Base-by-base conservation (phyloP, 2,888 invertebrate species). In the Netelia virgata region DNA sequence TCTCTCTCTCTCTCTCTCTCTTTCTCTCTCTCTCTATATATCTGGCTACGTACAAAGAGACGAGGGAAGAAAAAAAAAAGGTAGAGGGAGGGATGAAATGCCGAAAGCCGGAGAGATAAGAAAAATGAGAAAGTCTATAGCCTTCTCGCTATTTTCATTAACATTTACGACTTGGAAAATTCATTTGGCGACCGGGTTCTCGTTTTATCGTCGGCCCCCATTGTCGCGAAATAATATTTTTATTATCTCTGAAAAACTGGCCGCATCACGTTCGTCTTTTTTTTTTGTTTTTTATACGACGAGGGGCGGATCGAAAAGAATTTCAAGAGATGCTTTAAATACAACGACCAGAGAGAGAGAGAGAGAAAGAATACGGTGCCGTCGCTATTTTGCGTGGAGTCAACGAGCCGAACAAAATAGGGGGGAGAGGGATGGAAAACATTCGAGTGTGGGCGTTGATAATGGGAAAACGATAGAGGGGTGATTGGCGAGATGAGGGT, bases 381-480 rank as follows among this genome's bases (percentile, higher is more conserved):
- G 18, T 20, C 47, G 57, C 57, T 50, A 57, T 64, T 20, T 64
- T n/a, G 28, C 18, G n/a, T 36, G n/a, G 76, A 81, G 57, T 63
- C 55, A 59, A 77, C 55, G 76, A 57, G 57, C n/a, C 41, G 36
- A 36, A 57, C 0, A 36, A 36, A 36, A 1, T 0, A 6, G 36
- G 6, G 5, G 36, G 36, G 36, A 6, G 36, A 6, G 16, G 18
- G 61, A 6, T 36, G 50, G 47, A 73, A 68, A 66, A 83, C 66
- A 75, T 36, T 70, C 47, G 79, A 50, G 61, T 18, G 72, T 55
- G 28, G 66, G 68, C 63, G 53, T 73, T 80, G 72, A 73, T 84
- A 76, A 74, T 77, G 77, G 81, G 81, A 77, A 73, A 77, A 20
- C 81, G 64, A 79, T 84, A 64, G 64, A 76, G 78, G 68, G 64